Base-by-base conservation (phyloP, 64 coral and sea anemone genomes). In the Stylophora pistillata region DNA sequence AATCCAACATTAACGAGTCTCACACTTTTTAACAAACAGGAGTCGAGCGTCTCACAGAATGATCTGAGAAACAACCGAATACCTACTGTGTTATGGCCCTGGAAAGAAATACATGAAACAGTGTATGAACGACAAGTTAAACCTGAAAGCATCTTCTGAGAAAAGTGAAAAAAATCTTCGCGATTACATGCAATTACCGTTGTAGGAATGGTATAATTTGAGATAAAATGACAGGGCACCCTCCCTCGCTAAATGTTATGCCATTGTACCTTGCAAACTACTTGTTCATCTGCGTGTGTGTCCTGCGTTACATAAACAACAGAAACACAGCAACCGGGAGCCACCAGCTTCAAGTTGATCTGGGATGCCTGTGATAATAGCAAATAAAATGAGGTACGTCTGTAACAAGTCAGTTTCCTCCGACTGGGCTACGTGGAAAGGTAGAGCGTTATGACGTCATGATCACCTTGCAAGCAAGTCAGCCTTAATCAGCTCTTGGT, bases 1-100 rank as follows among this genome's bases (percentile, higher is more conserved):
- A 84, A 84, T 14, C 21, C n/a, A 23, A 84, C 80, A 84, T 41
- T 68, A 10, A 84, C 62, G 18, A 84, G 62, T 62, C 61, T 84
- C 2, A 63, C 13, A 26, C 23, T 30, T 84, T 54, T 84, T 10
- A 69, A 2, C 13, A 25, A 25, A 27, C 53, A 53, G 26, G 60
- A 64, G 15, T 69, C 23, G 20, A 13, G n/a, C 53, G 21, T 69
- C 15, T 28, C 31, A 12, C 15, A 52, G 23, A 84, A 69, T 27
- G 25, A 32, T 70, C 27, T 33, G 4, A 70, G 21, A 26, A 84
- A 53, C 11, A 23, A 41, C 62, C 26, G 25, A 0, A 84, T 15
- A 27, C 26, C 4, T 41, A 7, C n/a, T 84, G 80, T 62, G 3
- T 13, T 9, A 34, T 14, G 69, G 25, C 32, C 28, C 80, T 84